Evolutionary conservation across 2,113 vertebrate species (phyloP).

Genomic region (Sphaerodactylus townsendi): DNA sequence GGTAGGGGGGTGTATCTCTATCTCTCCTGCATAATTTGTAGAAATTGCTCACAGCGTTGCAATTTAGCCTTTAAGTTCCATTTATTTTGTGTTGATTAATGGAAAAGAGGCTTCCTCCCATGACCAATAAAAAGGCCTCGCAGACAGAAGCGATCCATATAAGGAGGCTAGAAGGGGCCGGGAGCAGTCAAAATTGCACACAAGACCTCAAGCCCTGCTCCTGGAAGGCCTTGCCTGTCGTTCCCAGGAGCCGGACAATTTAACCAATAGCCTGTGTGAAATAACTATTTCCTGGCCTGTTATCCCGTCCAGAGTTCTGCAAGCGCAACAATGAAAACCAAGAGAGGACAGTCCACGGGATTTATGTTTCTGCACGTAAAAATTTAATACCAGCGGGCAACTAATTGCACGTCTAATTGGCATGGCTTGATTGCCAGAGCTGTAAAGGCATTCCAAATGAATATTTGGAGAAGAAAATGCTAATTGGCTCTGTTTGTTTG

Average conservation of each 20-base stretch:
- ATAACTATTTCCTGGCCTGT: slow-evolving; percentile 43
- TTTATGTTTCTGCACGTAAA: slow-evolving; percentile 8
- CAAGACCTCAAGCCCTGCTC: slow-evolving; percentile 4
- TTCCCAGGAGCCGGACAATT: slow-evolving; percentile 33
- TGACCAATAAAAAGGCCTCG: not conserved
- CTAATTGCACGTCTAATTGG: slow-evolving; percentile 10
- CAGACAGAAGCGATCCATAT: not conserved
- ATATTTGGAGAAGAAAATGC: not conserved
- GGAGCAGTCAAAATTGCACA: not conserved
- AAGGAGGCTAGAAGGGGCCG: slow-evolving; percentile 24
- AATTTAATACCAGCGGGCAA: not conserved
- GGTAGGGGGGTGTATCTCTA: slow-evolving; percentile 10
- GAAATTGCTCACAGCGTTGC: not conserved
- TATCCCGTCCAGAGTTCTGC: slow-evolving; percentile 27
- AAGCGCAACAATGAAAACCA: not conserved
- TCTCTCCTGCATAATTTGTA: slow-evolving; percentile 30
- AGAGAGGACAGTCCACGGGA: not conserved
- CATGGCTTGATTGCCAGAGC: not conserved
- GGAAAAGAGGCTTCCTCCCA: slow-evolving; percentile 31
- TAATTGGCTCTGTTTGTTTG: slow-evolving; percentile 8
- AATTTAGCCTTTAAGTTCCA: slow-evolving; percentile 35
- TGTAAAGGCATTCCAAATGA: not conserved
- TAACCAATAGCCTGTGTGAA: slow-evolving; percentile 26
- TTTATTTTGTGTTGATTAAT: slow-evolving; percentile 42
- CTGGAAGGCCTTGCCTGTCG: slow-evolving; percentile 29